A percentile compares a stretch with the other conserved stretches of the same genome.
phyloP scores from a whole-genome alignment of 1,140 invertebrate genomes.

The Drosophila grimshawi region DNA sequence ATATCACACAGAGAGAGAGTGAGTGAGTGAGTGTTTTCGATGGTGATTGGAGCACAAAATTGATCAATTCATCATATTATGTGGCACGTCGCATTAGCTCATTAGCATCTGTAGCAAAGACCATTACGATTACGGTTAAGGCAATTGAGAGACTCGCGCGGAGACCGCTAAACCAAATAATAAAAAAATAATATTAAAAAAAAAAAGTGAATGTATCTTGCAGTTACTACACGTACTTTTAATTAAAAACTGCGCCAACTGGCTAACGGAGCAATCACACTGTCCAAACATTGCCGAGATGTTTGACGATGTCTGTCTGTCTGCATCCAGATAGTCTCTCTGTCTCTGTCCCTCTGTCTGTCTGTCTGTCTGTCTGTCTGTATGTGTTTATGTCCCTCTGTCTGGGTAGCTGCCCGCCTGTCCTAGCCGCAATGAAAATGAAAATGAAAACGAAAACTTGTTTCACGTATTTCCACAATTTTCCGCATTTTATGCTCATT shows the following conservation, averaged over 20 bases:
- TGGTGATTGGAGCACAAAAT: conserved; percentile 7
- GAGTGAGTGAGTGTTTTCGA: background rate
- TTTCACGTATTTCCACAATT: conserved; percentile 71
- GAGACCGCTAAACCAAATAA: conserved; percentile 35
- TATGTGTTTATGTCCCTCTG: conserved; percentile 6
- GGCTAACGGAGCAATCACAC: conserved; percentile 42
- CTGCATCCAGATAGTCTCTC: background rate
- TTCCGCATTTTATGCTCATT: conserved; percentile 81
- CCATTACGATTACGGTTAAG: background rate
- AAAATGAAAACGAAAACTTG: conserved; percentile 72
- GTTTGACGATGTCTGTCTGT: conserved; percentile 68
- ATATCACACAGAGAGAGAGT: conserved; percentile 9
- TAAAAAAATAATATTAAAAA: too few species aligned
- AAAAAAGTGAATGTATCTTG: conserved; percentile 60
- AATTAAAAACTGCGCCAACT: conserved; percentile 39
- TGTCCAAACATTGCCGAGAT: conserved; percentile 63
- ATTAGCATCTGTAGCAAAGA: background rate
- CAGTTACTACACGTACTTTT: conserved; percentile 54
- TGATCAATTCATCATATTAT: background rate
- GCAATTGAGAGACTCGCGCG: conserved; percentile 2
- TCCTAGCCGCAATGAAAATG: conserved; percentile 48
- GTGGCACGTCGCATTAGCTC: too few species aligned
- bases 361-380: background rate
- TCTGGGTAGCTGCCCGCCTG: conserved; percentile 5
- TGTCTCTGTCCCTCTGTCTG: conserved; percentile 6